Evolutionary conservation across 2,797 vertebrate species (phyloP).

Genomic region (Acrossocheilus fasciatus): DNA sequence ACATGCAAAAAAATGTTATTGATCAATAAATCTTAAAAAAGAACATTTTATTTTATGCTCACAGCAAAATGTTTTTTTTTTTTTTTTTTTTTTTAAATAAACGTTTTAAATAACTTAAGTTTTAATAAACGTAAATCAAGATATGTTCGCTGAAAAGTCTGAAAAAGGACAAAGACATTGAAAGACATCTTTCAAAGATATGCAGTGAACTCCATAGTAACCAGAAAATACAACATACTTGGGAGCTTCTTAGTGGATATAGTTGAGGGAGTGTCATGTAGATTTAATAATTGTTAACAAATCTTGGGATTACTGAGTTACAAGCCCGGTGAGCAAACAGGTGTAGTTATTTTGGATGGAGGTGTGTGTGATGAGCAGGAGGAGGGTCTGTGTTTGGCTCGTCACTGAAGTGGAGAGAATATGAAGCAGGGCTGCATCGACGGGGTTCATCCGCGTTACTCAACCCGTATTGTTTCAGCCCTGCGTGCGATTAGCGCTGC

Average conservation of each 20-base stretch:
- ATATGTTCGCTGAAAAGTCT: background rate
- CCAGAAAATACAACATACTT: constrained; percentile 27
- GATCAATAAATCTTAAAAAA: background rate
- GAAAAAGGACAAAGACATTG: background rate
- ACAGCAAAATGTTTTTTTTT: background rate
- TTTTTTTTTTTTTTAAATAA: no score
- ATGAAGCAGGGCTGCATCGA: constrained; percentile 17
- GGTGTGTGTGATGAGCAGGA: background rate
- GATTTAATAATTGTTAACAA: constrained; percentile 26
- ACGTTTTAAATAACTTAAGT: background rate
- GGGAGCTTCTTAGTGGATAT: constrained; percentile 10
- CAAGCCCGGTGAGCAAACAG: background rate
- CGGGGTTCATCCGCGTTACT: constrained; percentile 26
- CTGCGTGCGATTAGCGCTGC: constrained; percentile 57
- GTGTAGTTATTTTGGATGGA: constrained; percentile 14
- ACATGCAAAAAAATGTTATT: background rate
- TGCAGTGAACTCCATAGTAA: constrained; percentile 37
- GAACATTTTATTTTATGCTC: no score
- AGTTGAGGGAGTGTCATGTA: constrained; percentile 29
- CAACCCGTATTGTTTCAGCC: constrained; percentile 61
- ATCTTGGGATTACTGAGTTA: constrained; percentile 24
- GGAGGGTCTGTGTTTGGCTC: constrained; percentile 22
- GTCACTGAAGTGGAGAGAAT: constrained; percentile 31
- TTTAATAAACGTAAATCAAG: background rate
- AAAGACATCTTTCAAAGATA: background rate